A percentile compares a stretch with the other conserved stretches of the same genome.
These are phyloP conservation scores for Drosophila eohydei DNA, from an alignment of 2,888 invertebrate genomes.

Conservation along the genomic window DNA sequence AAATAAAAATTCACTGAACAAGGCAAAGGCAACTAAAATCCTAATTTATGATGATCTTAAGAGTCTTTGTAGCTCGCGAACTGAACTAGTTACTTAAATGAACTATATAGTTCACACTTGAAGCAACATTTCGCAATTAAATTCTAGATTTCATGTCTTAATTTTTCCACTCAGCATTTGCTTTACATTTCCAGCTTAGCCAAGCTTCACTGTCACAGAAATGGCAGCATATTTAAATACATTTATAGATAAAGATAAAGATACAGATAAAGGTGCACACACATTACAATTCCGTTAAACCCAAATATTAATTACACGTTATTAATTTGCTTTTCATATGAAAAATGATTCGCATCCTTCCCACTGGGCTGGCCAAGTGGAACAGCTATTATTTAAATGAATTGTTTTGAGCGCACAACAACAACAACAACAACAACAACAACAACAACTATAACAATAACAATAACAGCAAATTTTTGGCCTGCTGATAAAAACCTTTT, in stretches of 20 bases:
- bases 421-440: conserved; percentile 35
- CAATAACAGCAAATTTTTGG: conserved; percentile 46
- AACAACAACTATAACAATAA: conserved; percentile 37
- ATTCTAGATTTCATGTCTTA: too few relatives aligned
- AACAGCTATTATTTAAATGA: conserved; percentile 78
- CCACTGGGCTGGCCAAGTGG: conserved; percentile 52
- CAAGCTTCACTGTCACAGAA: not conserved
- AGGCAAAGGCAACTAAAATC: too few relatives aligned
- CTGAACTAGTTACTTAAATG: too few relatives aligned
- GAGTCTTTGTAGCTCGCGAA: too few relatives aligned
- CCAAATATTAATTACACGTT: conserved; percentile 77
- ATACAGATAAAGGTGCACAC: not conserved
- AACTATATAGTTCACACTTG: too few relatives aligned
- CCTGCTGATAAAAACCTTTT: conserved; percentile 53
- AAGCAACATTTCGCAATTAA: too few relatives aligned
- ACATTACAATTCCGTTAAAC: conserved; percentile 46
- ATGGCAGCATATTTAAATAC: not conserved
- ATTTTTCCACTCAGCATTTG: not conserved
- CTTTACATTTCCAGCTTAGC: not conserved
- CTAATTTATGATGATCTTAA: too few relatives aligned
- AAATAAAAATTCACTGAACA: too few relatives aligned
- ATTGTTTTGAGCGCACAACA: conserved; percentile 69
- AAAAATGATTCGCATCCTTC: conserved; percentile 75
- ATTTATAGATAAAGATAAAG: not conserved
- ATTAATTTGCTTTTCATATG: conserved; percentile 71